Evolutionary conservation across 2,113 vertebrate species (phyloP).

Genomic region (Ibidorhyncha struthersii): DNA sequence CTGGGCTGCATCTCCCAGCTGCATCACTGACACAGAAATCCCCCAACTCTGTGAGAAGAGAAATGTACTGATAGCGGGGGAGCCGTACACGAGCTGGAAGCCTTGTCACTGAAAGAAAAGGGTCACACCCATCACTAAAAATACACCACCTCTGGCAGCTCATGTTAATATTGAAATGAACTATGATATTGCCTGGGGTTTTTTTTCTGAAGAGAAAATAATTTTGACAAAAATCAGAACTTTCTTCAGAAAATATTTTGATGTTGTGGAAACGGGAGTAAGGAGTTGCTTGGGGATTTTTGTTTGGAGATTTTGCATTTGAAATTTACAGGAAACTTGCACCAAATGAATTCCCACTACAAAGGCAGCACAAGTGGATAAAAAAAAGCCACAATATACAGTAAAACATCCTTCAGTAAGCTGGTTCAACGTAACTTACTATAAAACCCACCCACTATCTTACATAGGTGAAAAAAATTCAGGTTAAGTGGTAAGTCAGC

Average conservation of each 20-base stretch:
- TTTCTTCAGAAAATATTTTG: neutral
- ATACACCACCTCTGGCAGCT: neutral
- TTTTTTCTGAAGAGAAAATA: neutral
- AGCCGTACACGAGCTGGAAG: fast-evolving
- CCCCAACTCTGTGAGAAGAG: neutral
- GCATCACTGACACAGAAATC: neutral
- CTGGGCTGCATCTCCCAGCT: neutral
- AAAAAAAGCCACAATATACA: neutral
- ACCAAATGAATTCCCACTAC: conserved; percentile 17
- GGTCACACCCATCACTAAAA: neutral
- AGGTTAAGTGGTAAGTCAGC: neutral
- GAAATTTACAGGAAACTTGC: neutral
- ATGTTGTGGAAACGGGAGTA: neutral
- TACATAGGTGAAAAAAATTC: neutral
- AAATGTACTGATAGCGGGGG: neutral
- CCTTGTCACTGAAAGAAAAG: neutral
- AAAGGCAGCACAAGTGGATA: neutral
- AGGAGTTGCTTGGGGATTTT: neutral
- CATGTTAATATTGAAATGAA: neutral
- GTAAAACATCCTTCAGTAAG: neutral
- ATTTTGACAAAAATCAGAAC: neutral
- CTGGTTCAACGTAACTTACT: neutral
- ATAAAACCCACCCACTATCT: neutral
- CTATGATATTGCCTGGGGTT: fast-evolving
- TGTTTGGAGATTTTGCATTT: neutral